Evolutionary conservation across 2,888 invertebrate genomes (phyloP), one percentile per base, ranked within the genome.

Genomic region (Melitaea athalia): DNA sequence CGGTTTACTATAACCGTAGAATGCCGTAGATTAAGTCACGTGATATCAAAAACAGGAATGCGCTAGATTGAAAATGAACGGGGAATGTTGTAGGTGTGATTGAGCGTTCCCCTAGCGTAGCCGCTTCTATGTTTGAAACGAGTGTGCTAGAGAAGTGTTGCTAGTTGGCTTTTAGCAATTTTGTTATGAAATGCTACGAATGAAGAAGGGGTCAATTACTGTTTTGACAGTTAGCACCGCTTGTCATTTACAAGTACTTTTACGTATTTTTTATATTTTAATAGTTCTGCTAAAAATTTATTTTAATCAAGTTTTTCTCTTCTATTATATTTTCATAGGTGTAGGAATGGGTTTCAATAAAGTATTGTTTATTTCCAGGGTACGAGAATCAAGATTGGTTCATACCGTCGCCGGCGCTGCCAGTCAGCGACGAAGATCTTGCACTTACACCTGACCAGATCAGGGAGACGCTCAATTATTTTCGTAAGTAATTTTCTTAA

Each of bases 401-500:
- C 88, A 96, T 98, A 80, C 98, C 98, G 66, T 95, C 97, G 72
- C 98, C 98, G 74, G 97, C 97, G 73, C 93, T 98, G 75, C 95
- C 95, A 76, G 92, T 95, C 77, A 94, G 95, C 76, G 94, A 96
- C 82, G 94, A 94, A 77, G 96, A 97, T 81, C 94, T 96, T 79
- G 96, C 96, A 81, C 94, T 99, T 76, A 97, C 98, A 68, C 97
- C 97, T 93, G 98, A 98, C 89, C 98, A 98, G 93, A 97, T 98
- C 92, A 96, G 98, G 89, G 98, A 98, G 93, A 98, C 98, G 68
- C 95, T 99, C 81, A 98, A 98, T 94, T 99, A 99, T 94, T 99
- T 99, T 93, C 96, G 98, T 99, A 92, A 98, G 98, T 97, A 92
- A 63, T 33, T 59, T 59, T 31, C 55, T 17, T 24, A 43, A 31